phyloP scores from a whole-genome alignment of 2,113 vertebrate species.

The Sphaerodactylus townsendi region DNA sequence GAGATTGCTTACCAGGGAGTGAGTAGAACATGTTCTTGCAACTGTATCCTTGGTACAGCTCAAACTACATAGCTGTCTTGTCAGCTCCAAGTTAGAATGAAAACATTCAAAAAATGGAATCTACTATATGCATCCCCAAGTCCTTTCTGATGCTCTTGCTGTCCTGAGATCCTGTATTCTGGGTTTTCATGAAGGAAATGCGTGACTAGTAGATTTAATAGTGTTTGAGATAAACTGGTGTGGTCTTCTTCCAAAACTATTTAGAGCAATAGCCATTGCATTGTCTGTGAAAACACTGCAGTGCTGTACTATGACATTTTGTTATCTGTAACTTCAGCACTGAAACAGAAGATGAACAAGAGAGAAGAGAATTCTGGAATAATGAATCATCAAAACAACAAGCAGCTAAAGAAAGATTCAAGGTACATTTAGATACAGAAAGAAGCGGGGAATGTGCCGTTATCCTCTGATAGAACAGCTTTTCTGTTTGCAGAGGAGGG shows the following conservation, averaged over 20 bases:
- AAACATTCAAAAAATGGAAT: too few species aligned
- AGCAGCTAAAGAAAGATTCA: not conserved
- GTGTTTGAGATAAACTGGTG: not conserved
- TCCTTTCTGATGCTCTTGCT: too few species aligned
- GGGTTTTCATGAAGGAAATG: not conserved
- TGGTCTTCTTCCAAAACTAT: not conserved
- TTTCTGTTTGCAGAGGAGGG: too few species aligned
- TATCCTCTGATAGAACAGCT: too few species aligned
- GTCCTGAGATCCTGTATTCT: too few species aligned
- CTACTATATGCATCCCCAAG: too few species aligned
- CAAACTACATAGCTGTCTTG: too few species aligned
- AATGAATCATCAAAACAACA: not conserved
- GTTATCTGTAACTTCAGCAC: conserved; percentile 52
- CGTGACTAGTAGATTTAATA: not conserved
- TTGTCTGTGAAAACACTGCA: not conserved
- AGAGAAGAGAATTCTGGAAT: not conserved
- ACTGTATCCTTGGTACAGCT: too few species aligned
- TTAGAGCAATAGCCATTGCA: not conserved
- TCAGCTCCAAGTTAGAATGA: too few species aligned
- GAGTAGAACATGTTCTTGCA: too few species aligned
- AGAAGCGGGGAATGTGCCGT: not conserved
- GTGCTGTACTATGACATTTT: not conserved
- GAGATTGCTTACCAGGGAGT: too few species aligned
- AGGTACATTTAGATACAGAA: conserved; percentile 25
- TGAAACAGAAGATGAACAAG: conserved; percentile 26